Conservation (phyloP, 1,140 invertebrate species). For the Caerostris extrusa region DNA sequence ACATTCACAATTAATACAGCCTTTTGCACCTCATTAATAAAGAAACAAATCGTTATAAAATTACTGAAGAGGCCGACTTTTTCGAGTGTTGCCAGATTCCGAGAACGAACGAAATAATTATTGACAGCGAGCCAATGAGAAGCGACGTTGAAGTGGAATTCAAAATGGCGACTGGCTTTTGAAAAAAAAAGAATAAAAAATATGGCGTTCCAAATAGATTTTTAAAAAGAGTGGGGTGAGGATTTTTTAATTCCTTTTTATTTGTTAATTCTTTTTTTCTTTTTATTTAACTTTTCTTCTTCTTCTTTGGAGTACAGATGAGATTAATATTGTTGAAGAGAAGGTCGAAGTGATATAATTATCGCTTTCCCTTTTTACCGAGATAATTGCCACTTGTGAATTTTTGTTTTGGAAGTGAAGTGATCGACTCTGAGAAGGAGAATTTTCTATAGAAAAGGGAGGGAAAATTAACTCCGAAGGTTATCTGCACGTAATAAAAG, state of each 20-base stretch:
- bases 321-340: constrained; percentile 55
- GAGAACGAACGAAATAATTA: constrained; percentile 27
- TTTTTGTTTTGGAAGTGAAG: constrained; percentile 56
- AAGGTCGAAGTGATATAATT: constrained; percentile 65
- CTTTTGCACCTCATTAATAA: constrained; percentile 55
- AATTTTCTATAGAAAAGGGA: neutral
- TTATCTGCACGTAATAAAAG: neutral
- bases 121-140: constrained; percentile 2
- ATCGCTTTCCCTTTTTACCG: constrained; percentile 25
- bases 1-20: constrained; percentile 48
- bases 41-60: constrained; percentile 72
- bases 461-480: neutral
- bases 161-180: constrained; percentile 51
- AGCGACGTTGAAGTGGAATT: neutral
- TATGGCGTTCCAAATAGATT: neutral
- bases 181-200: neutral
- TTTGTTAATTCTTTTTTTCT: neutral
- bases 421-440: neutral
- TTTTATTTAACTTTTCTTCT: neutral
- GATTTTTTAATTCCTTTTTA: neutral
- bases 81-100: constrained; percentile 64
- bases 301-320: neutral
- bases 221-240: neutral
- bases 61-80: constrained; percentile 35
- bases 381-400: constrained; percentile 56